Percentiles rank a stretch among this genome's conserved stretches.
phyloP scores from a whole-genome alignment of 2,888 invertebrate species.

The Drosophila gaucha region DNA sequence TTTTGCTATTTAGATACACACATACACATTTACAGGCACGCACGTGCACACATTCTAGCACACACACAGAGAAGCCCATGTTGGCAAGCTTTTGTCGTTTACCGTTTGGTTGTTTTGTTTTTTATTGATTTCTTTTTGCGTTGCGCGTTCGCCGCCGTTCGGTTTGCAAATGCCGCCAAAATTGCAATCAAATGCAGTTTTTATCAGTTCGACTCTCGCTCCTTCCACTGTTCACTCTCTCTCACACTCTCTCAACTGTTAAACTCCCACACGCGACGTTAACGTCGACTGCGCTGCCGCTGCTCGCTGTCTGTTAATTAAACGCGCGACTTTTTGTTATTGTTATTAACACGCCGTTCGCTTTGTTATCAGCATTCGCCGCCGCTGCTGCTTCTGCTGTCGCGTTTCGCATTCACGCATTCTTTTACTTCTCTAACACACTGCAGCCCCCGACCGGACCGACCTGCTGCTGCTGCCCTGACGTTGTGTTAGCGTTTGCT shows the following conservation, averaged over 20 bases:
- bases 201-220: conserved; percentile 51
- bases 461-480: conserved; percentile 36
- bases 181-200: conserved; percentile 78
- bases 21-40: conserved; percentile 33
- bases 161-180: conserved; percentile 76
- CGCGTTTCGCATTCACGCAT: conserved; percentile 57
- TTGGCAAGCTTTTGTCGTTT: conserved; percentile 59
- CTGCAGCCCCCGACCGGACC: conserved; percentile 34
- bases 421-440: conserved; percentile 41
- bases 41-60: conserved; percentile 13
- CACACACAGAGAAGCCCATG: conserved; percentile 13
- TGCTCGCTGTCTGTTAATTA: conserved; percentile 60
- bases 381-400: conserved; percentile 24
- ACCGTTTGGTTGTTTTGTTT: conserved; percentile 60
- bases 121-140: conserved; percentile 72
- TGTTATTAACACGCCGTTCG: conserved; percentile 71
- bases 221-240: conserved; percentile 4
- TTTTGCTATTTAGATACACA: conserved; percentile 51
- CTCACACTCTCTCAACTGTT: conserved; percentile 33
- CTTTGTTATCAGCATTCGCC: conserved; percentile 73
- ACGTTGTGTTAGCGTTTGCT: conserved; percentile 42
- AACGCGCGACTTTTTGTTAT: conserved; percentile 73
- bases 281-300: conserved; percentile 60
- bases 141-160: conserved; percentile 68
- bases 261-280: conserved; percentile 52